Base-by-base conservation (phyloP, 2,797 vertebrate species). In the Macrochelys suwanniensis region DNA sequence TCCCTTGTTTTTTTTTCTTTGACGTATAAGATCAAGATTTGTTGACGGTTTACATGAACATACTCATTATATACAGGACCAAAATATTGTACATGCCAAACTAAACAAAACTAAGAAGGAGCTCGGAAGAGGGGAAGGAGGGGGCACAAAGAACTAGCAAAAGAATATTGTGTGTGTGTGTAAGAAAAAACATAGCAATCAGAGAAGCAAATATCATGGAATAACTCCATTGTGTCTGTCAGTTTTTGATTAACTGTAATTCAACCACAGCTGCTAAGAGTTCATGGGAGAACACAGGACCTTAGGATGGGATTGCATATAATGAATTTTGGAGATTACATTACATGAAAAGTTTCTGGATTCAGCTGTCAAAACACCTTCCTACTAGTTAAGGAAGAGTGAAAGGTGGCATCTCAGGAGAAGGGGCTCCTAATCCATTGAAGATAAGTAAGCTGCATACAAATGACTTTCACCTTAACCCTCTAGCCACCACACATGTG, bases 361-460 rank as follows among this genome's bases (percentile, higher is more conserved):
- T 94, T 88, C 86, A 80, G 50, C 86, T 95, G 57, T 95, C 93
- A 95, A 77, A 93, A 90, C 82, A 80, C n/a, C 37, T 82, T 90
- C 76, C 83, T 88, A 54, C 76, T 87, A 76, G 21, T 59, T 95
- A 59, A 91, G 74, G 68, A 90, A 92, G 78, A 94, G 15, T 92
- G 84, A 96, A 92, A 89, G 49, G 81, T 59, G 82, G 8, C 12
- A 51, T 93, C 85, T 95, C 77, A 78, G 85, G 80, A 89, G 79
- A 91, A 94, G 28, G 49, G 26, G 81, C 19, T 95, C 92, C 95
- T 50, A 59, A 89, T 94, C 96, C 56, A 83, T 74, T 78, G 45
- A 19, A 91, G 47, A 89, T 95, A 89, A 83, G 71, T 89, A 65
- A 85, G 76, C 93, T 94, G 33, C 19, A 16, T 47, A 6, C 1